These are phyloP conservation scores for Epistrophe grossulariae DNA, from an alignment of 2,888 invertebrate genomes.

Conservation along the genomic window DNA sequence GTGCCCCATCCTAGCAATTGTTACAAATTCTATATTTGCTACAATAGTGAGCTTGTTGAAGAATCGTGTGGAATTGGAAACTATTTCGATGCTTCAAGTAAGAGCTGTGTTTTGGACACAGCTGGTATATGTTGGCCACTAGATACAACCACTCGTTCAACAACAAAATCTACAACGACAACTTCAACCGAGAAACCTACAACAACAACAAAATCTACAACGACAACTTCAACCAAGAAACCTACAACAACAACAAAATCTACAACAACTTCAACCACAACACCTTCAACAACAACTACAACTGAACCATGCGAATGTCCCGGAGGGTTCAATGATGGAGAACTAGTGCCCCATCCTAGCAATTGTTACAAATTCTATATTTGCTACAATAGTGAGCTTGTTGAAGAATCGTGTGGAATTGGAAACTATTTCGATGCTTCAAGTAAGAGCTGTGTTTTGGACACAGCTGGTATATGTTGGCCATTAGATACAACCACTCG, in stretches of 20 bases:
- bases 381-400: neutral
- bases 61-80: neutral
- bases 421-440: neutral
- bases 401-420: neutral
- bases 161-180: too few species aligned
- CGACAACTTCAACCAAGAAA: conserved; percentile 8
- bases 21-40: neutral
- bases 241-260: neutral
- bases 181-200: neutral
- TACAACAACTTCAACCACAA: conserved; percentile 1
- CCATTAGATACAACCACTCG: neutral
- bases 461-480: neutral
- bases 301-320: neutral
- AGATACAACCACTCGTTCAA: neutral
- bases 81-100: neutral
- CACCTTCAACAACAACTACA: neutral
- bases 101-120: conserved; percentile 1
- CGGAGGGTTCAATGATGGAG: neutral
- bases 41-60: neutral
- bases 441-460: neutral
- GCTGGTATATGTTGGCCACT: neutral
- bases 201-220: neutral
- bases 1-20: neutral
- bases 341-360: neutral
- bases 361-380: neutral